Base-by-base conservation (phyloP, 2,113 vertebrate species). In the Fulmarus glacialis region DNA sequence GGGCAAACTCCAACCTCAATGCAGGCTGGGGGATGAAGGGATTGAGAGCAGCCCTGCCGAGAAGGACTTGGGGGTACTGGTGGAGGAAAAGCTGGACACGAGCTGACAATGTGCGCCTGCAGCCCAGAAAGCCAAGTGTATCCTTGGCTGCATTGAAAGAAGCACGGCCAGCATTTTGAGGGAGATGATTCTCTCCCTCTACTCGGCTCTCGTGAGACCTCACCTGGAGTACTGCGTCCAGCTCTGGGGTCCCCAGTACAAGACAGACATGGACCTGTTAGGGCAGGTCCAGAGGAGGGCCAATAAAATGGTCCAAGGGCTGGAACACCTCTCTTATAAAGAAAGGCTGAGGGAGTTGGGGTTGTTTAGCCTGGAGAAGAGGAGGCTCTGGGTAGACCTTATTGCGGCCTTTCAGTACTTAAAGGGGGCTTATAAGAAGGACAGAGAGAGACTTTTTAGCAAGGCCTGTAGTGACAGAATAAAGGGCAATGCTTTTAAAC, bases 21-120 rank as follows among this genome's bases (percentile, higher is more conserved):
- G 12, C 32, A 18, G 55, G 8, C 45, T 60, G 32, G 16, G 32
- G 30, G 16, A 26, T 5, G 53, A 32, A 34, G 2, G 27, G n/a
- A 34, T 34, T 58, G 50, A 59, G 63, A 67, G 15, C 78, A 83
- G 55, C 43, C 55, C 18, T 19, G 34, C 2, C 0, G 20, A 56
- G 40, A 38, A 45, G 50, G 63, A 17, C 38, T 14, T 36, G 24
- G 32, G 29, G 60, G 4, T 26, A 6, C 22, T 53, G 48, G 48
- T 30, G 59, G 74, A 12, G n/a, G 36, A 32, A 30, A 17, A 63
- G 6, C 4, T 9, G 34, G 17, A 15, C 2, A 11, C 15, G 36
- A 40, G 23, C 18, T 1, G 1, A 22, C 52, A 43, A 17, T 6
- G 12, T 26, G 48, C 0, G 3, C 60, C 43, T 3, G 2, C 38